Conservation (phyloP, 1,140 invertebrate species). For the Megathymus violae region DNA sequence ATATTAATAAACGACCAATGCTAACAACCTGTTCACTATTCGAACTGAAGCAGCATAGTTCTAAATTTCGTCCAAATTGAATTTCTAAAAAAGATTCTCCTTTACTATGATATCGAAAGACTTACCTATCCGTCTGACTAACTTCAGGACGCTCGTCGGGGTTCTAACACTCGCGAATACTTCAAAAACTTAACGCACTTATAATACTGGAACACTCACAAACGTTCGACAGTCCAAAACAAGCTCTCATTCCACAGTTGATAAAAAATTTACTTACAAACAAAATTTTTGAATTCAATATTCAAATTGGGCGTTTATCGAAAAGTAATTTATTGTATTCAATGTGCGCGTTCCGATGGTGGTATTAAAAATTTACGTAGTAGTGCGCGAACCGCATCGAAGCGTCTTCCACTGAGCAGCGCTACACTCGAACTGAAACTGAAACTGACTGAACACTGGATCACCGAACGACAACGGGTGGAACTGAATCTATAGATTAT, state of each 20-base stretch:
- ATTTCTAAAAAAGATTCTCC: too few species aligned
- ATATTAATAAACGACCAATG: neutral
- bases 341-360: conserved; percentile 44
- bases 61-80: neutral
- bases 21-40: conserved; percentile 2
- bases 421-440: conserved; percentile 45
- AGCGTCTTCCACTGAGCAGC: conserved; percentile 15
- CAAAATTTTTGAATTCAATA: conserved; percentile 7
- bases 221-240: conserved; percentile 19
- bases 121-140: conserved; percentile 62
- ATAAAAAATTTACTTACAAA: conserved; percentile 1
- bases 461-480: too few species aligned
- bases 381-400: conserved; percentile 2
- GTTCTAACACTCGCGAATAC: conserved; percentile 59
- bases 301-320: conserved; percentile 29
- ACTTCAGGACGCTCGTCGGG: conserved; percentile 61
- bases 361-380: conserved; percentile 66
- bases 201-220: conserved; percentile 33
- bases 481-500: too few species aligned
- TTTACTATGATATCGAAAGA: too few species aligned
- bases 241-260: conserved; percentile 13
- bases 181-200: conserved; percentile 64
- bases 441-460: conserved; percentile 18
- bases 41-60: neutral
- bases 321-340: conserved; percentile 32